phyloP scores from a whole-genome alignment of 1,140 invertebrate species.

The Drosophila funebris region DNA sequence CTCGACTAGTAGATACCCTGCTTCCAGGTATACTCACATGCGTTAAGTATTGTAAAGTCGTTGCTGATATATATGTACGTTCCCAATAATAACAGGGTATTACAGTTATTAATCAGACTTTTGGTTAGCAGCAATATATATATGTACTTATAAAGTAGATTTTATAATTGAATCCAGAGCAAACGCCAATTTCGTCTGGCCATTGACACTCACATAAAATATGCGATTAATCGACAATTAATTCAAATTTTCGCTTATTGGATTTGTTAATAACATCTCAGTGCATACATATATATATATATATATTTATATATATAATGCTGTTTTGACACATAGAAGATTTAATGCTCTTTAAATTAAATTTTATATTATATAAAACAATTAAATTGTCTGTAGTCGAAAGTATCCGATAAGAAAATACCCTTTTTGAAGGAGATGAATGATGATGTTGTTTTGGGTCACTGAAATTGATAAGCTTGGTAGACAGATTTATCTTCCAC shows the following conservation, averaged over 20 bases:
- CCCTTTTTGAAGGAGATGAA: background rate
- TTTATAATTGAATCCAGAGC: constrained; percentile 2
- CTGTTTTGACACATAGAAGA: background rate
- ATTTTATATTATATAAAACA: background rate
- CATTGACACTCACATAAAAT: constrained; percentile 22
- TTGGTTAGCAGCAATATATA: background rate
- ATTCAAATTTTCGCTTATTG: constrained; percentile 14
- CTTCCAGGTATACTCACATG: background rate
- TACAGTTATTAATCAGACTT: too few species aligned
- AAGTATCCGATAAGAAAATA: background rate
- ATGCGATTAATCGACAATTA: constrained; percentile 9
- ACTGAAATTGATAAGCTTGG: background rate
- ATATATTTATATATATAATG: background rate
- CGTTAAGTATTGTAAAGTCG: too few species aligned
- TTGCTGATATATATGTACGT: too few species aligned
- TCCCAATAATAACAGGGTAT: too few species aligned
- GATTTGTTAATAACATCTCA: too few species aligned
- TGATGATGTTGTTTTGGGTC: background rate
- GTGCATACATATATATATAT: too few species aligned
- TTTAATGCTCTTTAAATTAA: constrained; percentile 14
- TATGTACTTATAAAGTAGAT: background rate
- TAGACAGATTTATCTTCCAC: background rate
- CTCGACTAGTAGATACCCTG: background rate
- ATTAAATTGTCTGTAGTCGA: background rate
- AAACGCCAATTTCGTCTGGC: background rate